These are phyloP conservation scores for Euproctis similis DNA, from an alignment of 2,888 invertebrate species.

Conservation along the genomic window DNA sequence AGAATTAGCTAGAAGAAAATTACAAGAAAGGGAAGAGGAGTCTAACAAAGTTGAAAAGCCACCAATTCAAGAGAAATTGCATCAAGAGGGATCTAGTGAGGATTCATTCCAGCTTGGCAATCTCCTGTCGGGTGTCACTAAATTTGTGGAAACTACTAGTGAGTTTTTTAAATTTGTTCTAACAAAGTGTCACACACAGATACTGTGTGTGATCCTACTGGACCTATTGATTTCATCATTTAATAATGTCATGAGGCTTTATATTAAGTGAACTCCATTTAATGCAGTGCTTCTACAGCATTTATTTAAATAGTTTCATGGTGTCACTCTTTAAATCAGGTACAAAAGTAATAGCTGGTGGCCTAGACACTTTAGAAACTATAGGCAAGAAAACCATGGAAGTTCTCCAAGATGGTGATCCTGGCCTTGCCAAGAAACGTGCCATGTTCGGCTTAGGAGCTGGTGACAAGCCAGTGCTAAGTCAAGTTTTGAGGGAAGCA, in stretches of 20 bases:
- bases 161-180: too few relatives aligned
- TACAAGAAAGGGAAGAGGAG: slow-evolving; percentile 24
- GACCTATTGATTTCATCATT: too few relatives aligned
- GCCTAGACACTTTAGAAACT: slow-evolving; percentile 91
- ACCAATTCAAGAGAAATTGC: too few relatives aligned
- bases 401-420: slow-evolving; percentile 93
- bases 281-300: too few relatives aligned
- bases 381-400: slow-evolving; percentile 97
- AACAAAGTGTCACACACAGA: too few relatives aligned
- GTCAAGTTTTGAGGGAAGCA: slow-evolving; percentile 80
- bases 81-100: slow-evolving; percentile 10
- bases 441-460: slow-evolving; percentile 78
- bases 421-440: slow-evolving; percentile 86
- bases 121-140: slow-evolving; percentile 81
- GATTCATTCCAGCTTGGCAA: slow-evolving; percentile 76
- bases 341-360: slow-evolving; percentile 84
- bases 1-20: slow-evolving; percentile 78
- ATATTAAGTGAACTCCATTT: too few relatives aligned
- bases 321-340: too few relatives aligned
- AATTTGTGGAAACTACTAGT: slow-evolving; percentile 82
- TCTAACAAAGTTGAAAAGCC: slow-evolving; percentile 1
- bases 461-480: slow-evolving; percentile 79
- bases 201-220: too few relatives aligned
- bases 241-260: too few relatives aligned
- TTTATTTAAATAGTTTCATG: too few relatives aligned